Percentiles rank a stretch among this genome's conserved stretches.
Evolutionary conservation across 2,113 vertebrate genomes (phyloP).

Genomic region (Pipra filicauda): DNA sequence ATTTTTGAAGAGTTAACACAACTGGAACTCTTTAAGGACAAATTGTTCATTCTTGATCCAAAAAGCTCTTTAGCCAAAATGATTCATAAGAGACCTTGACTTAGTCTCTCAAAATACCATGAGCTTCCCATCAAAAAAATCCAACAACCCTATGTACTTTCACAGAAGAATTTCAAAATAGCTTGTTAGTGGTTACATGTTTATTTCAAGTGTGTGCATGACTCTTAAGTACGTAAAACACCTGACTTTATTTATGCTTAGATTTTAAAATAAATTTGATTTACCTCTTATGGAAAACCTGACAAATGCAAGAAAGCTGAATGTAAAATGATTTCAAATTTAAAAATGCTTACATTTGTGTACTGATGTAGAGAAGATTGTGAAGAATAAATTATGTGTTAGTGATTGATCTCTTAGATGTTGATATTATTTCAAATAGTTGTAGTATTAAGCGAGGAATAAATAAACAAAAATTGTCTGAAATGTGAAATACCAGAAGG

Average conservation of each 20-base stretch:
- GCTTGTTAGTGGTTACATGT: background rate
- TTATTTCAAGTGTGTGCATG: background rate
- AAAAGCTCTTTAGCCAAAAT: background rate
- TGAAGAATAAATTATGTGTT: background rate
- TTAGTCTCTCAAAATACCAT: background rate
- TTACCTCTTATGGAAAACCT: background rate
- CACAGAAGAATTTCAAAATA: background rate
- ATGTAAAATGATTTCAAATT: background rate
- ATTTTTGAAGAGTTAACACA: background rate
- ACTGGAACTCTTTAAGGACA: constrained; percentile 1
- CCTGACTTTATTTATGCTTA: background rate
- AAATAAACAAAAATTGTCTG: background rate
- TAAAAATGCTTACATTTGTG: background rate
- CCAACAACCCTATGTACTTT: background rate
- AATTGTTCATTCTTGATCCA: background rate
- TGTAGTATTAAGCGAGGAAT: background rate
- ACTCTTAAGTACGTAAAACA: background rate
- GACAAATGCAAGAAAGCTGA: background rate
- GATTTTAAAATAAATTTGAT: background rate
- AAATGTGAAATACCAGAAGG: background rate
- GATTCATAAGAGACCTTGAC: background rate
- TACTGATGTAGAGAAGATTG: background rate
- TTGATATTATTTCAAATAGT: background rate
- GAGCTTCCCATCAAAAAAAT: background rate
- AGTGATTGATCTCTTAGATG: background rate